phyloP scores from a whole-genome alignment of 1,140 invertebrate species.

The Nymphalis io region DNA sequence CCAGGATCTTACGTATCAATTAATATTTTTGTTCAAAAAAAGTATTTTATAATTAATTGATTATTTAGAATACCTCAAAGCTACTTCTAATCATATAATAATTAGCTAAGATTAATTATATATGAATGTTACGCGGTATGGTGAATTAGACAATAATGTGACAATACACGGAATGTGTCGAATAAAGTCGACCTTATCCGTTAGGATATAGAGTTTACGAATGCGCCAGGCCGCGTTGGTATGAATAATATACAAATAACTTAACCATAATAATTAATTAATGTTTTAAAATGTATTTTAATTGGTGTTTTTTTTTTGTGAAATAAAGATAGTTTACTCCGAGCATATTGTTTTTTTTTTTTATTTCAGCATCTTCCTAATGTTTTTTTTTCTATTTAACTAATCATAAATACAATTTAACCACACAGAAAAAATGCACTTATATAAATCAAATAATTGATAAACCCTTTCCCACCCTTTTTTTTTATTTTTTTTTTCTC shows the following conservation, averaged over 20 bases:
- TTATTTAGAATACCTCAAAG: slow-evolving; percentile 32
- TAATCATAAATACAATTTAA: no score
- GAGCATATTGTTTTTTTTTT: slow-evolving; percentile 62
- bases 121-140: slow-evolving; percentile 41
- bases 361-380: no score
- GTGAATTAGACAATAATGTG: slow-evolving; percentile 51
- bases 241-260: slow-evolving; percentile 60
- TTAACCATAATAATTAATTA: slow-evolving; percentile 58
- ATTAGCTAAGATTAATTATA: slow-evolving; percentile 27
- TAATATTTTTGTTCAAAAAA: no score
- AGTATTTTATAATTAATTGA: no score
- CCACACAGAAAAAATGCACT: no score
- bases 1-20: no score
- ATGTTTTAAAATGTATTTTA: slow-evolving; percentile 76
- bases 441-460: no score
- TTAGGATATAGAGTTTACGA: slow-evolving; percentile 27
- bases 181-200: slow-evolving; percentile 36
- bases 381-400: no score
- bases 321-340: slow-evolving; percentile 79
- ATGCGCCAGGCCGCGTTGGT: slow-evolving; percentile 42
- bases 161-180: slow-evolving; percentile 45
- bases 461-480: no score
- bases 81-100: slow-evolving; percentile 27
- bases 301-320: slow-evolving; percentile 76
- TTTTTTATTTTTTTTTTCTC: no score